These are phyloP conservation scores for Dexiosoma caninum DNA, from an alignment of 2,888 invertebrate species.

Conservation along the genomic window DNA sequence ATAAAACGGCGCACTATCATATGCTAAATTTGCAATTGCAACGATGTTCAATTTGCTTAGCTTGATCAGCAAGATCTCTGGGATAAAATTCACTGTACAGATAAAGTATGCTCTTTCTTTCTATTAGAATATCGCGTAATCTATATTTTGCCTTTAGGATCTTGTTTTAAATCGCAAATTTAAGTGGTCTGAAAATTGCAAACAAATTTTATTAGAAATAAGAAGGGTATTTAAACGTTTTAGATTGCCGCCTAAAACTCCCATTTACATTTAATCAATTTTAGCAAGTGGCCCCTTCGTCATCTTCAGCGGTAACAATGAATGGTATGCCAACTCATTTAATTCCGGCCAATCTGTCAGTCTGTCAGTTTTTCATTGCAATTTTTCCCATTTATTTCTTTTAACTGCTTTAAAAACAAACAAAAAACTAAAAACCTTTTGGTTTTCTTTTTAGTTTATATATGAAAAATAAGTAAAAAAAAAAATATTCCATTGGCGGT, in stretches of 20 bases:
- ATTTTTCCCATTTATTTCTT: slow-evolving; percentile 11
- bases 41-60: no score
- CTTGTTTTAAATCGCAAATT: no score
- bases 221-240: not conserved
- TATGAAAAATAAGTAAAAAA: not conserved
- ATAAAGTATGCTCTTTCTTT: no score
- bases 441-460: slow-evolving; percentile 14
- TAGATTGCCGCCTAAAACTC: not conserved
- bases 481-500: slow-evolving; percentile 68
- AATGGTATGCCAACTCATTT: slow-evolving; percentile 63
- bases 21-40: no score
- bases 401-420: slow-evolving; percentile 38
- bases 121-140: no score
- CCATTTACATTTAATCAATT: slow-evolving; percentile 9
- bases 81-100: no score
- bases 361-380: slow-evolving; percentile 69
- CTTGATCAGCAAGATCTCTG: no score
- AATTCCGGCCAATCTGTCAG: slow-evolving; percentile 75
- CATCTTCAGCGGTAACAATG: slow-evolving; percentile 18
- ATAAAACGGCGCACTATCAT: no score
- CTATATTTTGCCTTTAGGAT: no score
- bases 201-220: no score
- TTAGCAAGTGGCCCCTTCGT: slow-evolving; percentile 23
- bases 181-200: no score
- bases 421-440: no score